phyloP scores from a whole-genome alignment of 2,113 vertebrate species.

The Colius striatus region DNA sequence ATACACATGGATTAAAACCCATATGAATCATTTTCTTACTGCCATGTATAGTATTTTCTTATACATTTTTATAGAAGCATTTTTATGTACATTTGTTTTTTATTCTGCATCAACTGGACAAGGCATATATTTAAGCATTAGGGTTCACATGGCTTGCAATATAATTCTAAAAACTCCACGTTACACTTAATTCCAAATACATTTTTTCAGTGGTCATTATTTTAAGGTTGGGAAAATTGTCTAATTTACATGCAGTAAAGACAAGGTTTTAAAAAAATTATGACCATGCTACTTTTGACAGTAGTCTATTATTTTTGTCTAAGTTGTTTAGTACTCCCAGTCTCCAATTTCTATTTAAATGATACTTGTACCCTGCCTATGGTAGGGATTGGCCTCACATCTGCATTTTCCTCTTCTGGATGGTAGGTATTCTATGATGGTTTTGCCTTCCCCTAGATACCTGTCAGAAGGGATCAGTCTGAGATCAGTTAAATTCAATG shows the following conservation, averaged over 20 bases:
- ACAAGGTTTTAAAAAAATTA: not conserved
- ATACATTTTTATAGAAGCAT: not conserved
- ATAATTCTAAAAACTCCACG: not conserved
- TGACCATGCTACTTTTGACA: not conserved
- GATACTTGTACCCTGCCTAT: not conserved
- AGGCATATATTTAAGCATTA: not conserved
- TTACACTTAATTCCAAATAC: not conserved
- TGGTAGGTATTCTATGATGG: rapidly evolving
- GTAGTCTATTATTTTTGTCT: not conserved
- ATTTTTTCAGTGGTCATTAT: not conserved
- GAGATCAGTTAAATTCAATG: not conserved
- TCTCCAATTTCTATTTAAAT: not conserved
- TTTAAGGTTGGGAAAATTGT: not conserved
- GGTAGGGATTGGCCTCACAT: not conserved
- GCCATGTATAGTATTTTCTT: not conserved
- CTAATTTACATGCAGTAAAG: not conserved
- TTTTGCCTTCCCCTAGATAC: not conserved
- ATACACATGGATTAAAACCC: not conserved
- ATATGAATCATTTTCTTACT: not conserved
- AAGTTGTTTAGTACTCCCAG: not conserved
- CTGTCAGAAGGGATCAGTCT: not conserved
- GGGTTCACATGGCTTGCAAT: not conserved
- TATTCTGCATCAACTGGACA: not conserved
- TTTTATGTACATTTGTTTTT: not conserved
- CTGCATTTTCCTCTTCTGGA: not conserved